Conservation (phyloP, 2,888 invertebrate genomes). For the Heteropelma amictum region DNA sequence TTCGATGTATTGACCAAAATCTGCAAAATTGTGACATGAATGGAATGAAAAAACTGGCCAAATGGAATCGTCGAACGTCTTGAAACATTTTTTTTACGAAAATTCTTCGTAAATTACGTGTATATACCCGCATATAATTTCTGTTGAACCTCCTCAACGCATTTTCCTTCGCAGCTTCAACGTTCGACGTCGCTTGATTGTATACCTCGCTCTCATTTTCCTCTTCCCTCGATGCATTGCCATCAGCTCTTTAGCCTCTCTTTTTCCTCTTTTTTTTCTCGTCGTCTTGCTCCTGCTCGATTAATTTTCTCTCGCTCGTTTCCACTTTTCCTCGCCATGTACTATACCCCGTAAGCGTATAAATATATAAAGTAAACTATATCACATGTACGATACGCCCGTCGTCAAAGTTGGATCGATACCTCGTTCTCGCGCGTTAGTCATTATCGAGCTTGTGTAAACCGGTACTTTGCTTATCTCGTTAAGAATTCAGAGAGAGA, state of each 20-base stretch:
- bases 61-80: too few relatives aligned
- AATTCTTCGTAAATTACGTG: too few relatives aligned
- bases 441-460: slow-evolving; percentile 45
- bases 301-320: slow-evolving; percentile 26
- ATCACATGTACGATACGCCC: not conserved
- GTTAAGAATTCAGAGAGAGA: slow-evolving; percentile 44
- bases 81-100: too few relatives aligned
- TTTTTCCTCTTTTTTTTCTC: not conserved
- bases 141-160: too few relatives aligned
- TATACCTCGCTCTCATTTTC: slow-evolving; percentile 16
- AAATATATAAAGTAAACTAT: not conserved
- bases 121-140: too few relatives aligned
- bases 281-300: slow-evolving; percentile 14
- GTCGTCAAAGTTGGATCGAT: slow-evolving; percentile 42
- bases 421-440: slow-evolving; percentile 42
- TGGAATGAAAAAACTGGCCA: too few relatives aligned
- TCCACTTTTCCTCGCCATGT: not conserved
- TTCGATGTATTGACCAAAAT: too few relatives aligned
- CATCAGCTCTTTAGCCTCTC: not conserved
- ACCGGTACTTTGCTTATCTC: slow-evolving; percentile 51
- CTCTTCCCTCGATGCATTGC: slow-evolving; percentile 8
- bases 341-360: not conserved
- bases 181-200: slow-evolving; percentile 3
- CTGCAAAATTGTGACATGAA: too few relatives aligned
- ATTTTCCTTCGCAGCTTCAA: too few relatives aligned